These are phyloP conservation scores for Notodonta dromedarius DNA, from an alignment of 2,888 invertebrate species.

Conservation along the genomic window DNA sequence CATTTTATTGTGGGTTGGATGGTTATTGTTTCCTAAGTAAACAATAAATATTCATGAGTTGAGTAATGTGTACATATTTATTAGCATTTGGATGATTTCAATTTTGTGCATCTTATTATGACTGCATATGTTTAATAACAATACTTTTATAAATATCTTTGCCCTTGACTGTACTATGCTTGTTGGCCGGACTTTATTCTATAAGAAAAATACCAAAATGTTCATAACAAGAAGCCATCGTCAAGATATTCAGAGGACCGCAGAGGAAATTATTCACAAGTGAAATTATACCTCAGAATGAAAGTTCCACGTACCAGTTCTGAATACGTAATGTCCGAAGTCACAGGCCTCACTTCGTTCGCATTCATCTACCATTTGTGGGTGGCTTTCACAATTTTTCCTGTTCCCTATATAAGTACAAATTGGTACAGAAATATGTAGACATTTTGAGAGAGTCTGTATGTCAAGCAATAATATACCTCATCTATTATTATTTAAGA, in stretches of 20 bases:
- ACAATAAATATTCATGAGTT: too few species aligned
- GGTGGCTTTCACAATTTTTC: conserved; percentile 32
- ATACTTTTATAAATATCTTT: too few species aligned
- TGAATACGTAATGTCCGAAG: conserved; percentile 38
- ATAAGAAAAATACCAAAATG: conserved; percentile 38
- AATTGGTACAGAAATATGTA: conserved; percentile 31
- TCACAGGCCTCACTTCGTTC: conserved; percentile 35
- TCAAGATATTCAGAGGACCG: conserved; percentile 46
- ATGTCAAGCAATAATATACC: neutral
- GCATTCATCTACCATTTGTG: conserved; percentile 41
- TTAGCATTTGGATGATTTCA: too few species aligned
- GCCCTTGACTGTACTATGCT: too few species aligned
- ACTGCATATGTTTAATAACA: too few species aligned
- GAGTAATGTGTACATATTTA: too few species aligned
- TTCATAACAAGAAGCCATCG: conserved; percentile 43
- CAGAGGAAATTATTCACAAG: conserved; percentile 54
- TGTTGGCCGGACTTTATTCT: too few species aligned
- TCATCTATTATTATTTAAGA: too few species aligned
- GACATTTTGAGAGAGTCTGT: neutral
- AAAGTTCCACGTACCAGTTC: conserved; percentile 42
- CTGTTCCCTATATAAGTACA: conserved; percentile 25
- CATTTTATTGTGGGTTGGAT: too few species aligned
- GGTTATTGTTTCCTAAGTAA: too few species aligned
- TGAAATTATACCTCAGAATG: conserved; percentile 53
- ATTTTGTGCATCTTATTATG: too few species aligned